Base-by-base conservation (phyloP, 2,888 invertebrate genomes). In the Heliconius aoede region DNA sequence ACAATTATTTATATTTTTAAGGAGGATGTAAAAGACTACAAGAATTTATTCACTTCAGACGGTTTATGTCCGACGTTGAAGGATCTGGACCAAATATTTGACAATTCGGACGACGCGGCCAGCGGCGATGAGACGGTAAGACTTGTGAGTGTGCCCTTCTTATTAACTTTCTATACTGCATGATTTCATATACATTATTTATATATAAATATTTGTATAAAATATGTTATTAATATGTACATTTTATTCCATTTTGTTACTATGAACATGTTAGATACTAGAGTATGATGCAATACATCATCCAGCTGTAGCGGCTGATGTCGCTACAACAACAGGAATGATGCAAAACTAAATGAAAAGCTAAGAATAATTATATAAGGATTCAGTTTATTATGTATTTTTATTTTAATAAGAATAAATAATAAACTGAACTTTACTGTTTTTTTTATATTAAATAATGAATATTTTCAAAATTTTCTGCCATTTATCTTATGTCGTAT, bases 71-170 rank as follows among this genome's bases (percentile, higher is more conserved):
- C 98, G 64, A 97, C 98, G 64, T 96, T 97, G 83, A 97, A 97
- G 87, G 99, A 99, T 94, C 95, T 99, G 83, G 99, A 99, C 86
- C 98, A 99, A 90, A 97, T 99, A 86, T 99, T 99, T 93, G 98
- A 98, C 89, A 98, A 98, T 89, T 98, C 98, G 0, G 98, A 98
- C 93, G 97, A 97, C 86, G 97, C 98, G 78, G 97, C 97, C 83
- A 97, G 97, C 88, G 97, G 97, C 86, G 98, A 98, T 91, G 98
- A 98, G 95, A 96, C 97, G 90, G 97, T 97, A 95, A 96, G 95
- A 94, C 90, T 93, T 92, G 93, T 92, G 93, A 93, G 94, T 93
- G 93, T 90, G 86, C 87, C 83, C 84, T 80, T 83, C 80, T 81
- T 82, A 80, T 81, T 83, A 82, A 80, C 80, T 80, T 76, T 78